Percentiles rank a stretch among this genome's conserved stretches.
These are phyloP conservation scores for Ommatoiulus sabulosus DNA, from an alignment of 2,888 invertebrate species.

Conservation along the genomic window DNA sequence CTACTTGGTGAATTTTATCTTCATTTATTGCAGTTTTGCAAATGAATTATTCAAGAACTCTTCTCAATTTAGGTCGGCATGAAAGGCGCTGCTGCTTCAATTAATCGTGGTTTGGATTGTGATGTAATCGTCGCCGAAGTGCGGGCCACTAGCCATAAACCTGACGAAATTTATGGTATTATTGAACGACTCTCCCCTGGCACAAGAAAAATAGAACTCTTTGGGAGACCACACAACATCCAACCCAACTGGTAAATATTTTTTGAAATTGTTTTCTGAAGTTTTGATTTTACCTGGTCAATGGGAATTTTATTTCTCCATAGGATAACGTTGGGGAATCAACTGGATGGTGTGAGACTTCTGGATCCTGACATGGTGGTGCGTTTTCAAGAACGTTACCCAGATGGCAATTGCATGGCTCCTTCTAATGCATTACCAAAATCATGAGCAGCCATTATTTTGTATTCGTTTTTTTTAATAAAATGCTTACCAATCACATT, in stretches of 20 bases:
- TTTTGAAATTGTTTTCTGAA: background rate
- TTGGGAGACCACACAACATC: slow-evolving; percentile 96
- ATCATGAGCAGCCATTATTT: slow-evolving; percentile 51
- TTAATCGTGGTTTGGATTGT: slow-evolving; percentile 94
- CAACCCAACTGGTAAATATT: slow-evolving; percentile 90
- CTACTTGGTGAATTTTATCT: background rate
- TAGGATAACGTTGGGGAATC: slow-evolving; percentile 89
- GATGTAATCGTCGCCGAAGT: slow-evolving; percentile 99
- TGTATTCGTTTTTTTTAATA: background rate
- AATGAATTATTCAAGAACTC: no score
- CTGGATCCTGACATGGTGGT: slow-evolving; percentile 92
- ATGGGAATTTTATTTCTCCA: background rate
- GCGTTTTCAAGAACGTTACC: slow-evolving; percentile 90
- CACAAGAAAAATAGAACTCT: slow-evolving; percentile 95
- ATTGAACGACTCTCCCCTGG: slow-evolving; percentile 97
- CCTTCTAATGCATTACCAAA: slow-evolving; percentile 56
- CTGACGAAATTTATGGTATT: slow-evolving; percentile 98
- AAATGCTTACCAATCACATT: background rate
- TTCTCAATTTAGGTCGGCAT: slow-evolving; percentile 79
- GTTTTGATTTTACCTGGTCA: background rate
- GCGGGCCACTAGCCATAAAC: slow-evolving; percentile 96
- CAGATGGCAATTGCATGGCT: slow-evolving; percentile 77
- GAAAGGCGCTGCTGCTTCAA: slow-evolving; percentile 91
- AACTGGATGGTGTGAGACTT: slow-evolving; percentile 92
- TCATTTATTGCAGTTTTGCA: no score